phyloP scores from a whole-genome alignment of 1,140 invertebrate species.

The Archegozetes longisetosus region DNA sequence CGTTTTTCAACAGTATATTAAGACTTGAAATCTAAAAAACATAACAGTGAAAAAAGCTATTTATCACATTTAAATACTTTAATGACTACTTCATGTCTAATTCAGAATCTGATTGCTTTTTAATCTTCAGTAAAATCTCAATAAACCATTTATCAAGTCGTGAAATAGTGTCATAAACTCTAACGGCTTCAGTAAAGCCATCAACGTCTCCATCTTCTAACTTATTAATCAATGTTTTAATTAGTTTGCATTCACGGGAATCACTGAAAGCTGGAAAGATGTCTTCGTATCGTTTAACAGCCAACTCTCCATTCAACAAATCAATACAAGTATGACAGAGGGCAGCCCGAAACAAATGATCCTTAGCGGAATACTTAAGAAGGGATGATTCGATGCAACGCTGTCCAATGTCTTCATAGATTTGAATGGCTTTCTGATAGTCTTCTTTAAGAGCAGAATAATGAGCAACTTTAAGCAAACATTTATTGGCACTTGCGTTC shows the following conservation, averaged over 20 bases:
- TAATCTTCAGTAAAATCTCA: constrained; percentile 83
- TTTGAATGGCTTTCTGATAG: constrained; percentile 86
- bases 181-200: constrained; percentile 84
- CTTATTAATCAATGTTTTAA: constrained; percentile 77
- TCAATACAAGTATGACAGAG: constrained; percentile 90
- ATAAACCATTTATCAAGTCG: constrained; percentile 96
- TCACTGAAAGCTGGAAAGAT: constrained; percentile 85
- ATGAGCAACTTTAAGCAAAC: constrained; percentile 89
- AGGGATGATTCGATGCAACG: constrained; percentile 84
- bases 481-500: constrained; percentile 80
- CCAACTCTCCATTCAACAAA: constrained; percentile 17
- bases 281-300: constrained; percentile 83
- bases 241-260: constrained; percentile 83
- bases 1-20: too few relatives aligned
- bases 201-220: constrained; percentile 91
- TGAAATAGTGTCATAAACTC: constrained; percentile 93
- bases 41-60: too few relatives aligned
- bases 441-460: constrained; percentile 91
- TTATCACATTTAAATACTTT: too few relatives aligned
- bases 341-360: constrained; percentile 91
- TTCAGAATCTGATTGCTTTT: constrained; percentile 47
- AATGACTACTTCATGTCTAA: constrained; percentile 4
- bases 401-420: constrained; percentile 88
- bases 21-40: too few relatives aligned
- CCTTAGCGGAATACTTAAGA: constrained; percentile 94